These are phyloP conservation scores for Sarcoramphus papa DNA, from an alignment of 2,797 vertebrate species.

Conservation along the genomic window DNA sequence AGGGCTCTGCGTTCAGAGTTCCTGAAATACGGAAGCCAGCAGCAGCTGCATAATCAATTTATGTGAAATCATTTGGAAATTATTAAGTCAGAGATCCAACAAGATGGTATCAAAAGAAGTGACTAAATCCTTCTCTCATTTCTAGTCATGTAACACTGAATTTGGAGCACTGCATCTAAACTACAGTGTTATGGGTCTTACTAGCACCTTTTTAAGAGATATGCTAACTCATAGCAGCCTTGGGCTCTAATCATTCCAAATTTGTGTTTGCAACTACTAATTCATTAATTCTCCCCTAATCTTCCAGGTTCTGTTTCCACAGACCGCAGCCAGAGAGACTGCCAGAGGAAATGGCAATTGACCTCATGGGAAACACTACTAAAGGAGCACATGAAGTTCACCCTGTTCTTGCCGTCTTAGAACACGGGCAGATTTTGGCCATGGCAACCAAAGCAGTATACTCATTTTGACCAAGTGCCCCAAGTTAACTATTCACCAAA, in stretches of 20 bases:
- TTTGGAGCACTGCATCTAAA: not conserved
- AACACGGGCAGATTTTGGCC: not conserved
- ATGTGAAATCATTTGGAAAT: not conserved
- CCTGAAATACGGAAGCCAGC: not conserved
- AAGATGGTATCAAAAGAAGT: not conserved
- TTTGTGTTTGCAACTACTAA: not conserved
- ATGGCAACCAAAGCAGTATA: not conserved
- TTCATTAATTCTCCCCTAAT: not conserved
- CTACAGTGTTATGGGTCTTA: not conserved
- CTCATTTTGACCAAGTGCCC: not conserved
- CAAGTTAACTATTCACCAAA: not conserved
- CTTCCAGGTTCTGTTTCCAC: not conserved
- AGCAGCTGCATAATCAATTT: constrained; percentile 7
- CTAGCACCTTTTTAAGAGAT: not conserved
- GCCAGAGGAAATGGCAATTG: not conserved
- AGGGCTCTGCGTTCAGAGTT: not conserved
- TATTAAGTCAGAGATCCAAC: not conserved
- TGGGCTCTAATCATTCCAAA: not conserved
- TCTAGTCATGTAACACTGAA: not conserved
- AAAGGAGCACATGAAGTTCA: not conserved
- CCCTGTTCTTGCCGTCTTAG: not conserved
- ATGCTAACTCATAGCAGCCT: not conserved
- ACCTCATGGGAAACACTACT: not conserved
- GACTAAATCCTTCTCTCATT: not conserved
- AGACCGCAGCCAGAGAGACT: not conserved